These are phyloP conservation scores for Pituophis catenifer DNA, from an alignment of 2,113 vertebrate genomes.

Conservation along the genomic window DNA sequence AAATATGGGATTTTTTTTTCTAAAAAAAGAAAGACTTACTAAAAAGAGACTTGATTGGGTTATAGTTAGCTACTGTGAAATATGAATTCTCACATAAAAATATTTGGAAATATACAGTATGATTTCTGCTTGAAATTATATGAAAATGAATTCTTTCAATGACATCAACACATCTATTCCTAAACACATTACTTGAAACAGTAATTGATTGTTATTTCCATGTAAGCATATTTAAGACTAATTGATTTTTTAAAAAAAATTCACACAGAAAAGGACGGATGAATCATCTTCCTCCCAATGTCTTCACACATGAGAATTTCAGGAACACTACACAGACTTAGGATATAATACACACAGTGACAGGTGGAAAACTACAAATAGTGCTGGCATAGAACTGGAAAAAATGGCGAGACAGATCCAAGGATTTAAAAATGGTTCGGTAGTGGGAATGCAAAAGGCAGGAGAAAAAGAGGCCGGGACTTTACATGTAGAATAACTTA, in stretches of 20 bases:
- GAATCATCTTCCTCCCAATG: neutral
- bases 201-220: neutral
- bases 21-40: neutral
- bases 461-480: conserved; percentile 25
- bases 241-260: neutral
- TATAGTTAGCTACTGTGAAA: neutral
- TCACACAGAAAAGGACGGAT: neutral
- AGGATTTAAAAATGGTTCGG: conserved; percentile 69
- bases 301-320: conserved; percentile 28
- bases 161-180: neutral
- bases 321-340: conserved; percentile 34
- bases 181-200: neutral
- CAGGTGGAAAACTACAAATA: conserved; percentile 80
- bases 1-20: neutral
- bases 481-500: conserved; percentile 25
- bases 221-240: neutral
- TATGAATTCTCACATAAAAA: neutral
- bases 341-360: conserved; percentile 54
- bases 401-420: conserved; percentile 69
- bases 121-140: neutral
- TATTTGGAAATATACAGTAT: neutral
- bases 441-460: conserved; percentile 54
- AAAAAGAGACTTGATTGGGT: neutral
- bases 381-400: conserved; percentile 70
- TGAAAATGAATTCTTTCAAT: neutral